Evolutionary conservation across 2,888 invertebrate genomes (phyloP).

Genomic region (Trissolcus japonicus): DNA sequence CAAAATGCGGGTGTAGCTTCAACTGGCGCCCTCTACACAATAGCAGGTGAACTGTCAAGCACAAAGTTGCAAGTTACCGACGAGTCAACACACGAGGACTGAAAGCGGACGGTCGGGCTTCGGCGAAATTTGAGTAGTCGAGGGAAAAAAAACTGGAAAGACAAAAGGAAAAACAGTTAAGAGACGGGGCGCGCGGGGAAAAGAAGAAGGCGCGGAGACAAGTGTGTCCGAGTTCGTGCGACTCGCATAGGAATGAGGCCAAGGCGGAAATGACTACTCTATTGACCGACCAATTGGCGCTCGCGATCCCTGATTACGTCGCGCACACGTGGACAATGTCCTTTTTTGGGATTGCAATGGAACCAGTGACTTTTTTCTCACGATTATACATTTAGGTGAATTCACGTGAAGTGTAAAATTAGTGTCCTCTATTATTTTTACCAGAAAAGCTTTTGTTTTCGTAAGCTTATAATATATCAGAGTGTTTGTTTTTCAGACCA

Average conservation of each 20-base stretch:
- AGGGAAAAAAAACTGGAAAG: neutral
- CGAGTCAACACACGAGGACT: constrained; percentile 9
- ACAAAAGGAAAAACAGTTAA: constrained; percentile 6
- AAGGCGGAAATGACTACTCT: constrained; percentile 69
- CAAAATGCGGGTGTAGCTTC: neutral
- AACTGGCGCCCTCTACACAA: constrained; percentile 25
- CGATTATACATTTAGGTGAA: no score
- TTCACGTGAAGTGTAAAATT: no score
- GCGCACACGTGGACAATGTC: constrained; percentile 41
- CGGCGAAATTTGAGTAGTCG: constrained; percentile 2
- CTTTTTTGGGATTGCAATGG: constrained; percentile 30
- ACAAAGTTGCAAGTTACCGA: constrained; percentile 1
- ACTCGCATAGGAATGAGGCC: constrained; percentile 62
- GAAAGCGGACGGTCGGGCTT: constrained; percentile 3
- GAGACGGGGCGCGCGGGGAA: neutral
- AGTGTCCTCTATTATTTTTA: no score
- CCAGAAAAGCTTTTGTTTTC: no score
- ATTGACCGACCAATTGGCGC: constrained; percentile 67
- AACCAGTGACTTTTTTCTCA: no score
- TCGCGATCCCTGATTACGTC: constrained; percentile 37
- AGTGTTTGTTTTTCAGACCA: no score
- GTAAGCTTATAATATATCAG: no score
- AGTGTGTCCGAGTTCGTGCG: constrained; percentile 39
- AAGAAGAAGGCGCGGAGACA: constrained; percentile 29
- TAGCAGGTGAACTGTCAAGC: neutral